Percentiles rank a stretch among this genome's conserved stretches.
Evolutionary conservation across 1,140 invertebrate species (phyloP).

Genomic region (Drosophila pruinosa): DNA sequence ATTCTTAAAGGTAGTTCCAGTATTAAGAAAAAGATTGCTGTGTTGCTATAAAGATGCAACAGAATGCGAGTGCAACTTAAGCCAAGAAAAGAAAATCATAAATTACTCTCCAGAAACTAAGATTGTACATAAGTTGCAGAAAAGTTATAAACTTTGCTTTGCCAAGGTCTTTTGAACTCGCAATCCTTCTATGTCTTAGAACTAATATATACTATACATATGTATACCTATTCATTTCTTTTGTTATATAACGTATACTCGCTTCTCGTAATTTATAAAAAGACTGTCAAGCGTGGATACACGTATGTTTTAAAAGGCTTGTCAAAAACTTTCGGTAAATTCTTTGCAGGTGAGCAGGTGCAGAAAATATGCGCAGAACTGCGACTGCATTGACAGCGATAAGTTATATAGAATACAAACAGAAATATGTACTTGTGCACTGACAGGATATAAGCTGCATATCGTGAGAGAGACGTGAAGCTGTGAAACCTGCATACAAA

Average conservation of each 20-base stretch:
- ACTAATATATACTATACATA: background rate
- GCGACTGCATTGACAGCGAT: conserved; percentile 50
- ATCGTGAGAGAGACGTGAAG: conserved; percentile 24
- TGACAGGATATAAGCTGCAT: background rate
- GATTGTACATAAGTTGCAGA: conserved; percentile 51
- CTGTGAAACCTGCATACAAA: background rate
- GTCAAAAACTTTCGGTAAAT: conserved; percentile 61
- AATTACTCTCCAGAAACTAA: conserved; percentile 56
- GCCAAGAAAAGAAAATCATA: conserved; percentile 44
- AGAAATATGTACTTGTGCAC: background rate
- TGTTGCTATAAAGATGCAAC: no score
- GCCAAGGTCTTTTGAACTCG: conserved; percentile 18
- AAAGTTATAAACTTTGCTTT: conserved; percentile 56
- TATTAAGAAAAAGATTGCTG: background rate
- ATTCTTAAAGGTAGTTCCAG: no score
- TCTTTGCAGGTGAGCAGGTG: conserved; percentile 34
- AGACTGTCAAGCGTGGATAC: conserved; percentile 53
- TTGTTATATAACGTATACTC: background rate
- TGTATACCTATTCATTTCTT: background rate
- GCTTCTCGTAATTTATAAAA: conserved; percentile 50
- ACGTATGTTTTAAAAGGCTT: conserved; percentile 69
- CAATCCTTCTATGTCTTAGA: conserved; percentile 27
- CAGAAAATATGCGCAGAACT: conserved; percentile 12
- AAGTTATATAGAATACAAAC: conserved; percentile 34
- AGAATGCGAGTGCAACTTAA: background rate